Conservation (phyloP, 2,797 vertebrate species). For the Sylvilagus floridanus region DNA sequence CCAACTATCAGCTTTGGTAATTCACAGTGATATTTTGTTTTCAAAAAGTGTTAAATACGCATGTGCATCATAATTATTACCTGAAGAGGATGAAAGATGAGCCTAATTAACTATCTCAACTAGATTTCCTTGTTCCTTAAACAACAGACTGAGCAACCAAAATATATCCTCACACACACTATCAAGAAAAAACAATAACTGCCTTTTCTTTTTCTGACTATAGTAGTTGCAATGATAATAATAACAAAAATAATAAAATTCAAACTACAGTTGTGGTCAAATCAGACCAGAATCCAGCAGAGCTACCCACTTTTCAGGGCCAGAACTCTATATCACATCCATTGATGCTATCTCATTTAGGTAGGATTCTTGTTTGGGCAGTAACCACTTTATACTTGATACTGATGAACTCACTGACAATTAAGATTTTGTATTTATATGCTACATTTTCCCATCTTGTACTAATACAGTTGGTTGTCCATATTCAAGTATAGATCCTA, state of each 20-base stretch:
- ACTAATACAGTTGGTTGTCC: neutral
- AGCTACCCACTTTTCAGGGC: neutral
- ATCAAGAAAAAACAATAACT: neutral
- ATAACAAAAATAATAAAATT: neutral
- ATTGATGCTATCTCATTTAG: neutral
- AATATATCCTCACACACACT: neutral
- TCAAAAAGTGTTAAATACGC: neutral
- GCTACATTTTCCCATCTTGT: neutral
- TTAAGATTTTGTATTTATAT: neutral
- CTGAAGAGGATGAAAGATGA: neutral
- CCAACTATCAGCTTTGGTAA: neutral
- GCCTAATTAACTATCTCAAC: neutral
- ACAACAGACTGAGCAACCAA: neutral
- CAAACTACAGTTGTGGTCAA: neutral
- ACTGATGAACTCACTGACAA: neutral
- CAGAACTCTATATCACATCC: neutral
- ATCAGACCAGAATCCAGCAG: neutral
- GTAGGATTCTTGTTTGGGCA: neutral
- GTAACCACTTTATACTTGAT: neutral
- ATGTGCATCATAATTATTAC: neutral
- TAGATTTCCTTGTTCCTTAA: neutral
- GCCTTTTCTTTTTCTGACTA: neutral
- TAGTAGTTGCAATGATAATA: neutral
- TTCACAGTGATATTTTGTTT: neutral
- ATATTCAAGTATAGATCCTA: neutral